Conservation (phyloP, 2,113 vertebrate genomes). For the Grallaria varia region DNA sequence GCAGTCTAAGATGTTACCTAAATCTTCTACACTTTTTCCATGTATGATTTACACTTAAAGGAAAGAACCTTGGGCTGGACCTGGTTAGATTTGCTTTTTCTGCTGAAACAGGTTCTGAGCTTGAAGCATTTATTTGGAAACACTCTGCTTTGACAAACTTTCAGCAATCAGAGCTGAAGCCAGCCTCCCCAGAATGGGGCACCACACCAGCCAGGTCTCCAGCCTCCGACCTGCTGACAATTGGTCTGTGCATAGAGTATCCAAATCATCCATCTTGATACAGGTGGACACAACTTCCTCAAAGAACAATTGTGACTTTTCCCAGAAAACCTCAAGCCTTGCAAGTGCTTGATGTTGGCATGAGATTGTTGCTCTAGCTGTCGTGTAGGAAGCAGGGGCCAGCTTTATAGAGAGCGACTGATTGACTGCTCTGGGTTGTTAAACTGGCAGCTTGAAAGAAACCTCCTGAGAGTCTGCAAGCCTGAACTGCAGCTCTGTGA, state of each 20-base stretch:
- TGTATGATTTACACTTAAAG: background rate
- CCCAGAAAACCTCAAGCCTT: background rate
- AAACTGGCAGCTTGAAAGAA: background rate
- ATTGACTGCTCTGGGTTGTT: background rate
- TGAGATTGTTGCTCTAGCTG: background rate
- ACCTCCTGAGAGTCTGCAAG: background rate
- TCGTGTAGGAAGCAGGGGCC: background rate
- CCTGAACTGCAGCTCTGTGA: background rate
- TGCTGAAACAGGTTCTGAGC: background rate
- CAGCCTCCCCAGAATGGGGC: background rate
- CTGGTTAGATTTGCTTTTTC: background rate
- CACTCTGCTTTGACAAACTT: background rate
- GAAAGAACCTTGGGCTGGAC: background rate
- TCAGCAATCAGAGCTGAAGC: background rate
- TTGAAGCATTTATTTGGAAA: background rate
- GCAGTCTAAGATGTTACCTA: background rate
- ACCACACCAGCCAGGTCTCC: background rate
- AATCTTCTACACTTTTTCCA: background rate
- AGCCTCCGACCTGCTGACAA: background rate
- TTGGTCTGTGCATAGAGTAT: background rate
- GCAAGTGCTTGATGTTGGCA: background rate
- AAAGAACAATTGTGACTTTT: background rate
- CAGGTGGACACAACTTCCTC: background rate
- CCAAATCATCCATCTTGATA: background rate
- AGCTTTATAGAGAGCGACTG: background rate